Percentiles rank a stretch among this genome's conserved stretches.
Conservation (phyloP, 1,140 invertebrate genomes). For the Solenopsis invicta region DNA sequence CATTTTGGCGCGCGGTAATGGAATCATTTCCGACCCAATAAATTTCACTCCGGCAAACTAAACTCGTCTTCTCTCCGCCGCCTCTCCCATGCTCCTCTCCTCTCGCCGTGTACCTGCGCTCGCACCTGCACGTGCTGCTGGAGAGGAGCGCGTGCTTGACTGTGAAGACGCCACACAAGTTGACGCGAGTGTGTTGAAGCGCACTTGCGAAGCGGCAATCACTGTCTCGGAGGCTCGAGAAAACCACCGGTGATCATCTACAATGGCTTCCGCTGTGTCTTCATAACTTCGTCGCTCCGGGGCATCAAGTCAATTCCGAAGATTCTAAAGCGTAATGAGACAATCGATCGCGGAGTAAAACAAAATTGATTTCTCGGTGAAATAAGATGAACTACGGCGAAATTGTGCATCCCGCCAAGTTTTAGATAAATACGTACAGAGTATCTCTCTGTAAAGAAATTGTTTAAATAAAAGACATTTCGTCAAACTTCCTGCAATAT, state of each 20-base stretch:
- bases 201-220: slow-evolving; percentile 42
- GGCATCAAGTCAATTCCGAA: slow-evolving; percentile 15
- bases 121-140: slow-evolving; percentile 3
- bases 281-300: slow-evolving; percentile 6
- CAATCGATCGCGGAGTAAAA: neutral
- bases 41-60: slow-evolving; percentile 75
- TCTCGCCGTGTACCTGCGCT: neutral
- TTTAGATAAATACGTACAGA: neutral
- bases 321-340: slow-evolving; percentile 6
- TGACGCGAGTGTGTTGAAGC: slow-evolving; percentile 15
- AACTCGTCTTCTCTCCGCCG: slow-evolving; percentile 54
- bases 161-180: slow-evolving; percentile 6
- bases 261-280: slow-evolving; percentile 16
- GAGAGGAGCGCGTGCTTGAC: neutral
- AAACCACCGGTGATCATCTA: slow-evolving; percentile 39
- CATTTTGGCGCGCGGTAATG: slow-evolving; percentile 74
- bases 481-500: neutral
- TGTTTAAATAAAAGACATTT: neutral
- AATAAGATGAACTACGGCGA: neutral
- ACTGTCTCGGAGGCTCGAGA: slow-evolving; percentile 40
- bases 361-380: neutral
- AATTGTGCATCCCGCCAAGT: neutral
- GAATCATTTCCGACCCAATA: slow-evolving; percentile 80
- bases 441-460: neutral
- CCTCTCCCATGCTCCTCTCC: neutral